These are phyloP conservation scores for Onychomys leucogaster DNA, from an alignment of 2,797 vertebrate genomes.

Conservation along the genomic window DNA sequence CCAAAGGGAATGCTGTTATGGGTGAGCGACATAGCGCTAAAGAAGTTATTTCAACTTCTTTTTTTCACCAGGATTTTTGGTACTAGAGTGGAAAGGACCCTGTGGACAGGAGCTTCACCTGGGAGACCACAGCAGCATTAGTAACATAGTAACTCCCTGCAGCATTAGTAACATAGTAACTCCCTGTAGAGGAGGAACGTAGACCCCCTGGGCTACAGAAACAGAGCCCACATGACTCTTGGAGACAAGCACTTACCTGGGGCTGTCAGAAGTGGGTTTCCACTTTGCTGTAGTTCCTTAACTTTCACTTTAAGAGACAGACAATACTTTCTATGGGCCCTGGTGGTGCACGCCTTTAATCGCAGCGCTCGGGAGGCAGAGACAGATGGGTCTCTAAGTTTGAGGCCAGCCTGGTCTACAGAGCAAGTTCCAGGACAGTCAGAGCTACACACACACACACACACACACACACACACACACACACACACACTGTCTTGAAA, in stretches of 20 bases:
- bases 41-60: background rate
- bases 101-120: background rate
- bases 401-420: background rate
- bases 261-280: background rate
- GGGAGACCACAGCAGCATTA: background rate
- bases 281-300: background rate
- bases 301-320: background rate
- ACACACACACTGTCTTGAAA: background rate
- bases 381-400: background rate
- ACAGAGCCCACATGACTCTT: background rate
- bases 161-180: rapidly evolving
- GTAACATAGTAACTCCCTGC: no score
- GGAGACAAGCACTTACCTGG: background rate
- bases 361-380: background rate
- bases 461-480: no score
- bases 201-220: background rate
- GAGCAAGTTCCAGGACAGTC: background rate
- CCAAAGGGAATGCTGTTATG: background rate
- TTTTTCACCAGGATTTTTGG: background rate
- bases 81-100: background rate
- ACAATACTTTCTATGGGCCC: background rate
- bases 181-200: no score
- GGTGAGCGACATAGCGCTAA: background rate
- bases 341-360: background rate
- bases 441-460: background rate